Evolutionary conservation across 2,113 vertebrate species (phyloP), one percentile per base, ranked within the genome.

Genomic region (Suncus etruscus): DNA sequence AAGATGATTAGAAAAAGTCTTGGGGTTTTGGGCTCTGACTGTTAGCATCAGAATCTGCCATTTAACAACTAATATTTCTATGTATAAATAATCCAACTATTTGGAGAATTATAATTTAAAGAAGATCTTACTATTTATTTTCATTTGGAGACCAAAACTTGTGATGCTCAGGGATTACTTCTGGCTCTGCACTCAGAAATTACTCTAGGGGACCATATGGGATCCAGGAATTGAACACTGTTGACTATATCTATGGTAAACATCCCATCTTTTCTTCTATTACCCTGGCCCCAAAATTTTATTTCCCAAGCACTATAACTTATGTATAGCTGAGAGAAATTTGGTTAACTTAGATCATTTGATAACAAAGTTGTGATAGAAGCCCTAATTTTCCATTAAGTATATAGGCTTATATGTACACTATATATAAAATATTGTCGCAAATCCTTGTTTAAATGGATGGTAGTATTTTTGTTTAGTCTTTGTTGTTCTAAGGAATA

Each of bases 381-480:
- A 95, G 12, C 74, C 75, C 91, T 93, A 95, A 88, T 90, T 92
- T 66, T 89, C 24, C 32, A 83, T 48, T 83, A 95, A 92, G 89
- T 27, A 75, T 89, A 87, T 70, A 50, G 39, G 39, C 39, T 3
- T 39, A 39, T 39, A 39, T 39, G 39, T 39, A 39, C 39, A 39
- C 39, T 39, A 39, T 39, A 39, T 39, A 39, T 39, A 39, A 39
- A 91, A 83, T 2, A 86, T 94, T 91, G 58, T 92, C 87, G 47
- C 54, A 93, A 95, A 87, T 75, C 90, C 14, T 84, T 94, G 48
- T 32, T 86, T 61, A 91, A 94, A 69, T 87, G 32, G 20, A 82
- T 89, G 74, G 6, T 39, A n/a, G 73, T 87, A 87, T 83, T 84
- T 86, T 68, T 91, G 54, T 63, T 92, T 69, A 39, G 79, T 11